Conservation (phyloP, 2,797 vertebrate species). For the Aselliscus stoliczkanus region DNA sequence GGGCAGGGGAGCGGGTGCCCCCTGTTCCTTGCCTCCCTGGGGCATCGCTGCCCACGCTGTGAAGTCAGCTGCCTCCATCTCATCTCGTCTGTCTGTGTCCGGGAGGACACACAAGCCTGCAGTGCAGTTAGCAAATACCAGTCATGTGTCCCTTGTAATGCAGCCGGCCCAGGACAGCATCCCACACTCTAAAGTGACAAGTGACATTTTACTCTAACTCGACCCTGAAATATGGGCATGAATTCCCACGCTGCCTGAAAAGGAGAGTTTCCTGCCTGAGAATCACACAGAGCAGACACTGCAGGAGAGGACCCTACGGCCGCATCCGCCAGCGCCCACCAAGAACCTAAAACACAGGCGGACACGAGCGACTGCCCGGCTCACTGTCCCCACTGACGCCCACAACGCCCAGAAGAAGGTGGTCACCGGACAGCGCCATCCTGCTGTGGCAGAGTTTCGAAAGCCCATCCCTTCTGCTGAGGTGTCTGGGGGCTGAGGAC, state of each 20-base stretch:
- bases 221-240: background rate
- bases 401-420: accelerated
- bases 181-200: background rate
- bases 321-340: accelerated
- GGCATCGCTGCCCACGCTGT: accelerated
- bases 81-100: accelerated
- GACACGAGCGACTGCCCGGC: accelerated
- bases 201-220: background rate
- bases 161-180: accelerated
- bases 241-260: background rate
- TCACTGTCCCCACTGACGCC: background rate
- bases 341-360: background rate
- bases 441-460: slow-evolving; percentile 79
- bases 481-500: slow-evolving; percentile 59
- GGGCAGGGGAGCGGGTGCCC: background rate
- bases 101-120: background rate
- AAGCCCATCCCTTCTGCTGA: slow-evolving; percentile 76
- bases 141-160: accelerated
- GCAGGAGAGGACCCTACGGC: too few species aligned
- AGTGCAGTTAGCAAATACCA: too few species aligned
- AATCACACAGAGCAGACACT: background rate
- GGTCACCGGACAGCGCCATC: slow-evolving; percentile 79
- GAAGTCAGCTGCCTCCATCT: too few species aligned
- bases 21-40: too few species aligned
- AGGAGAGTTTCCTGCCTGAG: background rate